A percentile compares a stretch with the other conserved stretches of the same genome.
These are phyloP conservation scores for Achroia grisella DNA, from an alignment of 1,140 invertebrate genomes.

Conservation along the genomic window DNA sequence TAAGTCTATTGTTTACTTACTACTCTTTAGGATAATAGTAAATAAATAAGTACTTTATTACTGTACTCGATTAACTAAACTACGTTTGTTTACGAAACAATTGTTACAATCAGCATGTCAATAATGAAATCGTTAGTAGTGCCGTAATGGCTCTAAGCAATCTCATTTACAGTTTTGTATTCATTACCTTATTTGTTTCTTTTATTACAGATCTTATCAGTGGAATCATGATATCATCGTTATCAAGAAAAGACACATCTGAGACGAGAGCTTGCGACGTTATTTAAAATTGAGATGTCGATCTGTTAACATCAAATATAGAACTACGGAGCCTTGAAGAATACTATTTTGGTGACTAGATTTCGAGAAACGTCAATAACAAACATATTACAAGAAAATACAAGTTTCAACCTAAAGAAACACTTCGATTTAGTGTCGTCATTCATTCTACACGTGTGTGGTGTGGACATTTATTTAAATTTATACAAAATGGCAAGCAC, in stretches of 20 bases:
- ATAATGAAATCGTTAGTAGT: background rate
- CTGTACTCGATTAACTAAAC: no score
- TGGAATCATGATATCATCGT: constrained; percentile 48
- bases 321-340: no score
- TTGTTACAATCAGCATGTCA: background rate
- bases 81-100: background rate
- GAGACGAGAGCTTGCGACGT: constrained; percentile 11
- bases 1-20: no score
- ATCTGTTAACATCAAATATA: constrained; percentile 9
- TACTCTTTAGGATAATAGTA: no score
- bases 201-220: constrained; percentile 49
- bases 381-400: background rate
- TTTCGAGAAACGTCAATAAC: no score
- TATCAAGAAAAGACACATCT: constrained; percentile 22
- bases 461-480: constrained; percentile 26
- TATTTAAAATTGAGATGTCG: constrained; percentile 8
- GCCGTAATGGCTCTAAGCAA: constrained; percentile 2
- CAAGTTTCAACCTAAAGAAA: constrained; percentile 11
- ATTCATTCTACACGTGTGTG: constrained; percentile 13
- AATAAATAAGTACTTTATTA: no score
- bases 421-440: constrained; percentile 2
- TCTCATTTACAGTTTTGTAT: constrained; percentile 7
- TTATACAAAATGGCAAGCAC: constrained; percentile 76
- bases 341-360: no score
- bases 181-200: constrained; percentile 20